Conservation (phyloP, 2,797 vertebrate genomes). For the Acipenser transmontanus region DNA sequence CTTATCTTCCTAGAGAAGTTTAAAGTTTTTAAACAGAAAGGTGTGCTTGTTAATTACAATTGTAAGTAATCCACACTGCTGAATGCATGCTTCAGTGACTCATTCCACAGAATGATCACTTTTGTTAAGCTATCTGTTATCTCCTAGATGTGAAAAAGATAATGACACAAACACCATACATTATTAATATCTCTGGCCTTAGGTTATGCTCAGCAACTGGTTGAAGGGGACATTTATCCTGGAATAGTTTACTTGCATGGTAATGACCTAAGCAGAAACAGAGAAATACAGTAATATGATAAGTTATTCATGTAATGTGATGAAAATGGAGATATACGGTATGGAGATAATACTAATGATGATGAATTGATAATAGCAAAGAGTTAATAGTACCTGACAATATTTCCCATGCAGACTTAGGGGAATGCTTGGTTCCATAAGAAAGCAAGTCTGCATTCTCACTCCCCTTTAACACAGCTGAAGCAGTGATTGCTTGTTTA, state of each 20-base stretch:
- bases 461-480: background rate
- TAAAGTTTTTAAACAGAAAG: constrained; percentile 38
- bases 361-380: no score
- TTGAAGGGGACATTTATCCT: background rate
- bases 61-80: constrained; percentile 51
- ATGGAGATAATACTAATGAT: no score
- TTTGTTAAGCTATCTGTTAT: background rate
- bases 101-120: constrained; percentile 37
- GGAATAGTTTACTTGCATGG: no score
- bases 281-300: no score
- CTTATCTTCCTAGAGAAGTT: constrained; percentile 27
- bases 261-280: no score
- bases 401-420: background rate
- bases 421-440: background rate
- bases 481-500: constrained; percentile 42
- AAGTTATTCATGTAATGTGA: no score
- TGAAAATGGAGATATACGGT: no score
- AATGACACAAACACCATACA: background rate
- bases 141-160: background rate
- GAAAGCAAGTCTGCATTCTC: background rate
- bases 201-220: background rate
- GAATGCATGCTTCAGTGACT: constrained; percentile 36
- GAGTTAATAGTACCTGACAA: no score
- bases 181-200: background rate
- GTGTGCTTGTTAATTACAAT: constrained; percentile 51